phyloP scores from a whole-genome alignment of 2,888 invertebrate species.

The Pogonocherus hispidulus region DNA sequence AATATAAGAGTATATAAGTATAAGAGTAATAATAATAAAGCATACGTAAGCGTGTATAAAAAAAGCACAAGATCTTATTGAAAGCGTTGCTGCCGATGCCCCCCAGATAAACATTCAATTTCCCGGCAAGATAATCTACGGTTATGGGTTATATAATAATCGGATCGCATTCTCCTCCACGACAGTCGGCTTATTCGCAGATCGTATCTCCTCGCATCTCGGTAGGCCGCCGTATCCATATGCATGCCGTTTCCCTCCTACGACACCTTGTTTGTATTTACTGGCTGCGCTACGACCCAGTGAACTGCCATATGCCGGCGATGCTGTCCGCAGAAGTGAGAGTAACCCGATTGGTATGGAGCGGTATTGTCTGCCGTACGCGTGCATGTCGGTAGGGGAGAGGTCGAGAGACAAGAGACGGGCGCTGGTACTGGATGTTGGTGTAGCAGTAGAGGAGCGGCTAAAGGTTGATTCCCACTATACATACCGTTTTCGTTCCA shows the following conservation, averaged over 20 bases:
- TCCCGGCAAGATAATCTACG: not conserved
- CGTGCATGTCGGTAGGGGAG: conserved; percentile 1
- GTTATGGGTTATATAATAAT: conserved; percentile 3
- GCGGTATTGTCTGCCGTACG: not conserved
- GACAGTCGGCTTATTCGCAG: not conserved
- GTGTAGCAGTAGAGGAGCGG: not conserved
- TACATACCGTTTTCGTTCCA: too few species aligned
- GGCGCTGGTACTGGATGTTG: not conserved
- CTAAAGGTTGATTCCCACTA: not conserved
- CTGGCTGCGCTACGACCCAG: conserved; percentile 18
- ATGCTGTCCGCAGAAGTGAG: conserved; percentile 5
- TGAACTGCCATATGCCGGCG: conserved; percentile 14
- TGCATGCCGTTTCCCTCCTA: conserved; percentile 6
- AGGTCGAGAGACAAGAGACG: not conserved
- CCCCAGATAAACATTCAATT: not conserved
- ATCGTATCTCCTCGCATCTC: not conserved
- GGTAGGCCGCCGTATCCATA: not conserved
- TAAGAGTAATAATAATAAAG: too few species aligned
- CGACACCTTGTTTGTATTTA: conserved; percentile 21
- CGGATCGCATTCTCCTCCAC: not conserved
- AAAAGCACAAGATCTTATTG: too few species aligned
- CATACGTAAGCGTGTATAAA: too few species aligned
- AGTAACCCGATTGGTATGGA: conserved; percentile 3
- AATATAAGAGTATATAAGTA: too few species aligned
- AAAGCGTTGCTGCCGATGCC: not conserved